phyloP scores from a whole-genome alignment of 2,888 invertebrate genomes.

The Pollenia amentaria region DNA sequence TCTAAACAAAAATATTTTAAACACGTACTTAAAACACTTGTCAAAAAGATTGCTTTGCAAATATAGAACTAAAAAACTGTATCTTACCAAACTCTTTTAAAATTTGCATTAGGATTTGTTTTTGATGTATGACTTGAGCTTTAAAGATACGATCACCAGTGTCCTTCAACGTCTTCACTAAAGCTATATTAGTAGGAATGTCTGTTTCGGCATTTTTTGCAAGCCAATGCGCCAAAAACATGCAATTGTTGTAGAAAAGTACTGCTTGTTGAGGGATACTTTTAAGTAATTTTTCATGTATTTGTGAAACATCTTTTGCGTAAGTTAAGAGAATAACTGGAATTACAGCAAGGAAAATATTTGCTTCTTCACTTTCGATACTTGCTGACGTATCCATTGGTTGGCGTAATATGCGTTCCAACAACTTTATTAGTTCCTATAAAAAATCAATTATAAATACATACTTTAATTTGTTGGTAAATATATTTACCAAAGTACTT shows the following conservation, averaged over 20 bases:
- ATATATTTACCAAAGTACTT: constrained; percentile 83
- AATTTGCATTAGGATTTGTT: constrained; percentile 90
- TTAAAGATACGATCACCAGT: constrained; percentile 90
- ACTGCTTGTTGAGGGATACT: constrained; percentile 95
- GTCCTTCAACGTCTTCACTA: constrained; percentile 88
- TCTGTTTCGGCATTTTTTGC: constrained; percentile 86
- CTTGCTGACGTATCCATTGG: constrained; percentile 72
- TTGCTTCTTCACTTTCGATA: constrained; percentile 76
- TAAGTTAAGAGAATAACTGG: constrained; percentile 89
- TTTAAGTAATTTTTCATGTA: constrained; percentile 91
- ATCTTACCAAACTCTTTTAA: constrained; percentile 89
- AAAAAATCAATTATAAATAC: background rate
- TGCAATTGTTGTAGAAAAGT: constrained; percentile 95
- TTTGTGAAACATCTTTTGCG: constrained; percentile 90
- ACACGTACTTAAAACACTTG: background rate
- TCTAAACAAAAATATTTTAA: constrained; percentile 73
- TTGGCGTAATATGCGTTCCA: constrained; percentile 82
- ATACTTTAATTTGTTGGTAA: background rate
- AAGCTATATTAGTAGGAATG: constrained; percentile 87
- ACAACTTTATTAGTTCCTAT: constrained; percentile 81
- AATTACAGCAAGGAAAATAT: constrained; percentile 73
- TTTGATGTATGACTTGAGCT: constrained; percentile 90
- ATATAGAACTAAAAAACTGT: background rate
- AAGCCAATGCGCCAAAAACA: constrained; percentile 93
- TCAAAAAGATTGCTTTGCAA: background rate